These are phyloP conservation scores for Radopholus similis DNA, from an alignment of 1,140 invertebrate species.

Conservation along the genomic window DNA sequence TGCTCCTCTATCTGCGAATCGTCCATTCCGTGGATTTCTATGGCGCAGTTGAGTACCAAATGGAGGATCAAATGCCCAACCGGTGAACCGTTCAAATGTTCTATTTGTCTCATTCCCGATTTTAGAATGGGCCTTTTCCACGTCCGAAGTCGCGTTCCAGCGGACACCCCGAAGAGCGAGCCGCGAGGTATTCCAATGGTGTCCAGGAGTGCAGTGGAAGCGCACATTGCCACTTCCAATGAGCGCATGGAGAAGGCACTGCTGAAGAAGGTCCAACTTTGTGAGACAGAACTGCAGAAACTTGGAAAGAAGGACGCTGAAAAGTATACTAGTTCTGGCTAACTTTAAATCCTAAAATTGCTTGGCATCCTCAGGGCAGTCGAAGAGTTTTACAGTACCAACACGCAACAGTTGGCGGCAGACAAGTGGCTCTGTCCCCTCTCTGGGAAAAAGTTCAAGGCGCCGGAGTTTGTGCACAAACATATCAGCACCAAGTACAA, in stretches of 20 bases:
- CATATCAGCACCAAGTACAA: constrained; percentile 95
- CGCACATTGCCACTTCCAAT: constrained; percentile 77
- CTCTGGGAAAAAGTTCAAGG: constrained; percentile 98
- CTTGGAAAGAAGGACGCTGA: constrained; percentile 81
- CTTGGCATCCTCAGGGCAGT: constrained; percentile 67
- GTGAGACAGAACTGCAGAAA: constrained; percentile 77
- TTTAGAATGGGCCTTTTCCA: constrained; percentile 79
- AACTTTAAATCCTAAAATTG: background rate
- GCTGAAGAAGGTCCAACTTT: constrained; percentile 67
- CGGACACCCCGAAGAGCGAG: constrained; percentile 66
- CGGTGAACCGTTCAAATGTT: constrained; percentile 61
- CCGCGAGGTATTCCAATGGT: constrained; percentile 48
- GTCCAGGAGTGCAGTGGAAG: constrained; percentile 62
- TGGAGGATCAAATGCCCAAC: constrained; percentile 99
- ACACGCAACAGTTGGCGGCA: constrained; percentile 83
- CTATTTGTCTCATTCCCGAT: constrained; percentile 13
- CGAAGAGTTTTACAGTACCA: constrained; percentile 86
- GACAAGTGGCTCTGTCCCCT: constrained; percentile 98
- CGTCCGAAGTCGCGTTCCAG: constrained; percentile 74
- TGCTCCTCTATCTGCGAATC: constrained; percentile 87
- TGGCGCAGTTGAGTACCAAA: constrained; percentile 95
- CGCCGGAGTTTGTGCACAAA: constrained; percentile 95
- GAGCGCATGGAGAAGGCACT: constrained; percentile 82
- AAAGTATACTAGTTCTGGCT: constrained; percentile 63
- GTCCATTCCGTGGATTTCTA: constrained; percentile 99